Base-by-base conservation (phyloP, 2,888 invertebrate genomes). In the Oscheius onirici region DNA sequence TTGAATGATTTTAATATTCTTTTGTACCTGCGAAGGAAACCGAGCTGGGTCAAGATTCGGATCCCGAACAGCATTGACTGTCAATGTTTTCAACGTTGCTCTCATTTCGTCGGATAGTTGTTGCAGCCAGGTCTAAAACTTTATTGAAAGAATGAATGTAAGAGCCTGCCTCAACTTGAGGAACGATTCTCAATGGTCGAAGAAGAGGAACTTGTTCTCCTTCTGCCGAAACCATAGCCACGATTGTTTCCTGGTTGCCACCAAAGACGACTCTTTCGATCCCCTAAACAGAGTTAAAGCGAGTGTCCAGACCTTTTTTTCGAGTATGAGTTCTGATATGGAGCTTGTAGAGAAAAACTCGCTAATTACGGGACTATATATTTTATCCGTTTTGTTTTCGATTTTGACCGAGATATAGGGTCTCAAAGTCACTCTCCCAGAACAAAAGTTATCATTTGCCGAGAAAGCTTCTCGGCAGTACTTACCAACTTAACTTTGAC, bases 31-130 rank as follows among this genome's bases (percentile, higher is more conserved):
- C 1, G 92, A 92, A 55, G 92, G 92, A 86, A 91, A 92, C 81
- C 90, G 91, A 15, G 88, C 89, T 83, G 91, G 93, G 90, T 91
- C 93, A 75, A 89, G 88, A n/a, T 87, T 88, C 6, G 88, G 74
- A 90, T 85, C 89, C 55, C 88, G 86, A 13, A 91, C 84, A 84
- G 91, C 91, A 70, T 91, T 90, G 28, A 91, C 88, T 60, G 94
- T 90, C 82, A 93, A 90, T 69, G 91, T 91, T 85, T 92, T 92
- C 70, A 97, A 89, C 0, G 93, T 93, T 44, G 89, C 88, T 85
- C 92, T 92, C 92, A 97, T 95, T 88, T 93, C 93, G 40, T 90
- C 91, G 72, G 95, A 93, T 60, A 99, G 90, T 78, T 92, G 91
- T 84, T 92, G 91, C 51, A 96, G 90, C 96, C 91, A 91, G 0